phyloP scores from a whole-genome alignment of 1,140 invertebrate genomes.

The Drosophila oshimai region DNA sequence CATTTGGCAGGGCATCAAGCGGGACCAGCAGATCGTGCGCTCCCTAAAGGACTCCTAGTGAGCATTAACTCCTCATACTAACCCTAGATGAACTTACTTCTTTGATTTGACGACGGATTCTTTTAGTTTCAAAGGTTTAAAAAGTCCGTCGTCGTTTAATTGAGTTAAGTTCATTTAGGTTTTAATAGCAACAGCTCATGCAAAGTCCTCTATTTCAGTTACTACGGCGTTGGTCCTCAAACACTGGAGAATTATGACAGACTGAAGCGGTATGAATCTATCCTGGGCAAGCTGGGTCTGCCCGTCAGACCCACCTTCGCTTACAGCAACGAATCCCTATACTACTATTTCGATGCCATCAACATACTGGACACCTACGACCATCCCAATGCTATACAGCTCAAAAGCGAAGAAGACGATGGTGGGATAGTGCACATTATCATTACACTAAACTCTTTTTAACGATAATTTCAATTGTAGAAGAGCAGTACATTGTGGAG shows the following conservation, averaged over 20 bases:
- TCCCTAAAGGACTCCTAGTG: constrained; percentile 69
- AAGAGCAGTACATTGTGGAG: constrained; percentile 98
- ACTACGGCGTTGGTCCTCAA: constrained; percentile 71
- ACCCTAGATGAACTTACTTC: too few species aligned
- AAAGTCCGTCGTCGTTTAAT: too few species aligned
- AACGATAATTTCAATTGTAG: constrained; percentile 83
- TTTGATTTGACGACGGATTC: too few species aligned
- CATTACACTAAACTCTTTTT: not conserved
- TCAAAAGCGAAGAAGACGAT: constrained; percentile 59
- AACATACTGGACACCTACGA: constrained; percentile 58
- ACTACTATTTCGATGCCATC: constrained; percentile 72
- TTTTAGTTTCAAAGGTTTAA: too few species aligned
- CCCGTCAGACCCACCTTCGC: constrained; percentile 47
- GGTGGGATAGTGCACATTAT: constrained; percentile 13
- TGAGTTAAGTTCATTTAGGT: too few species aligned
- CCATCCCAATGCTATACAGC: constrained; percentile 57
- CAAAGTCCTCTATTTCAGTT: constrained; percentile 7
- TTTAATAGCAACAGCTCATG: not conserved
- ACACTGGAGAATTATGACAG: constrained; percentile 60
- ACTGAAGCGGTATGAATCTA: constrained; percentile 57
- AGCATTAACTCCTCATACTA: too few species aligned
- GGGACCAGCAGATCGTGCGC: constrained; percentile 52
- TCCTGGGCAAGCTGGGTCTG: constrained; percentile 49
- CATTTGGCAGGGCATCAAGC: constrained; percentile 86
- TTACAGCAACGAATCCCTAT: constrained; percentile 68